A percentile compares a stretch with the other conserved stretches of the same genome.
Evolutionary conservation across 2,797 vertebrate genomes (phyloP).

Genomic region (Champsocephalus gunnari): DNA sequence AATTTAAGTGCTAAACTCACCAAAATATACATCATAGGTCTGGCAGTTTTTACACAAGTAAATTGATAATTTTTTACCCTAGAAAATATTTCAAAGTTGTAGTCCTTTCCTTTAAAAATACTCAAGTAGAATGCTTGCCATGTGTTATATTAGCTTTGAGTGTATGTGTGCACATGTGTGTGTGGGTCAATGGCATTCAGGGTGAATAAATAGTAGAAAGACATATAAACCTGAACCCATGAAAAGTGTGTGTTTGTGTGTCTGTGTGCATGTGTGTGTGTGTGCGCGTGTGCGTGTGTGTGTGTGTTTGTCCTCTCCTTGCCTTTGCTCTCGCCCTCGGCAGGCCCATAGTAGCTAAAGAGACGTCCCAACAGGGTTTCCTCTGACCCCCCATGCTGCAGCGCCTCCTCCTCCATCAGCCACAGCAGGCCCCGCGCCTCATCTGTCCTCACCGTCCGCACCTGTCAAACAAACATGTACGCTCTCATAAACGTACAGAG

Average conservation of each 20-base stretch:
- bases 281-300: neutral
- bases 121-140: neutral
- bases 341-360: constrained; percentile 94
- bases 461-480: constrained; percentile 77
- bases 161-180: neutral
- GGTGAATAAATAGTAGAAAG: too few species aligned
- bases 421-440: constrained; percentile 97
- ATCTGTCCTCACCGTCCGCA: constrained; percentile 89
- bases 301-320: constrained; percentile 18
- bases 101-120: neutral
- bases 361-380: constrained; percentile 91
- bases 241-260: too few species aligned
- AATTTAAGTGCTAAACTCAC: too few species aligned
- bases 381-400: constrained; percentile 90
- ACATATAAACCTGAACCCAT: too few species aligned
- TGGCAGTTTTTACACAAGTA: neutral
- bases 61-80: neutral
- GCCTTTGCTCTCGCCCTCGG: constrained; percentile 93
- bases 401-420: constrained; percentile 95
- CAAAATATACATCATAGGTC: too few species aligned
- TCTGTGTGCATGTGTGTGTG: neutral
- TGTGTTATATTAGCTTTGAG: neutral
- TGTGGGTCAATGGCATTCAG: too few species aligned
- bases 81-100: neutral
- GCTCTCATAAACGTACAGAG: constrained; percentile 13